Base-by-base conservation (phyloP, 2,113 vertebrate genomes). In the Salvelinus fontinalis region DNA sequence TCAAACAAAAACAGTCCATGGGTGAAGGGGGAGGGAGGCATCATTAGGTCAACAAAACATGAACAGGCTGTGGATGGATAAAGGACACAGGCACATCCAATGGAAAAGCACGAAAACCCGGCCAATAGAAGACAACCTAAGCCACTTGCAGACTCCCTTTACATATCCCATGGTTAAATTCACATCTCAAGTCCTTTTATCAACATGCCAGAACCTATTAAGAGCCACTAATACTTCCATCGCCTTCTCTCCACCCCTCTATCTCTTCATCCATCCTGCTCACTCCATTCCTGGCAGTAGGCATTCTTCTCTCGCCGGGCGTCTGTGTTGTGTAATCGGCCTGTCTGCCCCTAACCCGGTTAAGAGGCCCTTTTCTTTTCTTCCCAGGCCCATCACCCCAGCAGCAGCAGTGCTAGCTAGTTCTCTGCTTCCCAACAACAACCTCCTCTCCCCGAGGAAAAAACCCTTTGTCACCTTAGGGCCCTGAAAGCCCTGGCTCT, bases 261-360 rank as follows among this genome's bases (percentile, higher is more conserved):
- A 78, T 85, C 88, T 86, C 79, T 80, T 70, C 74, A 82, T 83
- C 81, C 74, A 68, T 13, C 68, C 34, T 67, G 75, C 86, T 90
- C 81, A 59, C 75, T 81, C 70, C 83, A 85, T 88, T 91, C 88
- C 29, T 81, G 76, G 62, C 87, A 87, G 85, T 90, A 77, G 60
- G 79, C 81, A 82, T 84, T 82, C 79, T 81, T 81, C 70, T 81
- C 80, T 89, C 77, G 73, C 85, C n/a, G 64, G 81, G 83, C 71
- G 75, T 88, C 88, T 89, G 89, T 57, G 84, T 91, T 93, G 89
- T 92, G 89, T 89, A 92, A 93, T 84, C 77, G 65, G 82, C 82
- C 85, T 81, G 89, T 90, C 90, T 91, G 85, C 84, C 88, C 87
- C 86, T 90, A 93, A 92, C 91, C 89, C 90, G 93, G 89, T 93